Conservation (phyloP, 2,797 vertebrate genomes). For the Glyptemys insculpta region DNA sequence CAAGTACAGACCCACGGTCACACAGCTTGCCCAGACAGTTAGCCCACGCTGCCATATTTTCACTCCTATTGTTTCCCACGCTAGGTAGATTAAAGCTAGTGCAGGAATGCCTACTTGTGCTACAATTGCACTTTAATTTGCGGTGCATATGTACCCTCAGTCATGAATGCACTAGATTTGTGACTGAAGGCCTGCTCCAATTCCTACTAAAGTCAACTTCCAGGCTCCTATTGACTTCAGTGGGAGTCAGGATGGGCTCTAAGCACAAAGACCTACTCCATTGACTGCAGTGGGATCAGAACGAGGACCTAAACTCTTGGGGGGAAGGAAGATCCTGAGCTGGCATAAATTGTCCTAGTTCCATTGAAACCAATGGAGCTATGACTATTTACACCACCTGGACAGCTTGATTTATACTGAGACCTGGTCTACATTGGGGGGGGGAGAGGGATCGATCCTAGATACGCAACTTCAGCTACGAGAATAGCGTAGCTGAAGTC, state of each 20-base stretch:
- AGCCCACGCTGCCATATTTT: not conserved
- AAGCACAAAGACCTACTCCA: not conserved
- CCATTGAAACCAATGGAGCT: not conserved
- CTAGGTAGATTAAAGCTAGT: not conserved
- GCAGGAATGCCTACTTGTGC: not conserved
- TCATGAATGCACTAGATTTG: not conserved
- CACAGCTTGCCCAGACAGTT: too few species aligned
- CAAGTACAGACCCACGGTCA: not conserved
- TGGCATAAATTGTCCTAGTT: conserved; percentile 29
- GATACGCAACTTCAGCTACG: too few species aligned
- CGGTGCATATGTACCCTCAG: too few species aligned
- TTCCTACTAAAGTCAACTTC: conserved; percentile 26
- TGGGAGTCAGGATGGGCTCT: not conserved
- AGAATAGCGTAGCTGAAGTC: too few species aligned
- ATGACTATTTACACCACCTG: not conserved
- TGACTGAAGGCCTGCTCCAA: not conserved
- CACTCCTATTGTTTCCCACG: not conserved
- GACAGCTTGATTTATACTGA: conserved; percentile 6
- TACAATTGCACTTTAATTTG: not conserved
- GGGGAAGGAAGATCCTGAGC: not conserved
- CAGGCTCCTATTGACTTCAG: conserved; percentile 2
- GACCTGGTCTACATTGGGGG: too few species aligned
- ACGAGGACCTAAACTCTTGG: conserved; percentile 50
- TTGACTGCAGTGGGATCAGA: conserved; percentile 15
- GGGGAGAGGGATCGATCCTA: too few species aligned